A percentile compares a stretch with the other conserved stretches of the same genome.
These are phyloP conservation scores for Hirtodrosophila histrioides DNA, from an alignment of 2,888 invertebrate genomes.

Conservation along the genomic window DNA sequence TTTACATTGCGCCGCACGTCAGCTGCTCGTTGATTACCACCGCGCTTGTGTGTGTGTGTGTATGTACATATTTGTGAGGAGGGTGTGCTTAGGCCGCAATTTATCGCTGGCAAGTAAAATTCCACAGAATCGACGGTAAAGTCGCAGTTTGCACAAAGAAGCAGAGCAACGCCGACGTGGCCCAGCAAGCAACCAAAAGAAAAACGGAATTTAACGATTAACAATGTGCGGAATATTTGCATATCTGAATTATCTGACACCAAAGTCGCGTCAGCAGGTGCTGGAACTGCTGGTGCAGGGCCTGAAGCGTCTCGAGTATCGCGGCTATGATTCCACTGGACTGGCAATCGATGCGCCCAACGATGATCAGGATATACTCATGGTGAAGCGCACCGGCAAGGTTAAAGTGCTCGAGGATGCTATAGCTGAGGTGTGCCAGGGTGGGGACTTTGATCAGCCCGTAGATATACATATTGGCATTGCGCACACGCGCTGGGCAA, in stretches of 20 bases:
- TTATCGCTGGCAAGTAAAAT: slow-evolving; percentile 42
- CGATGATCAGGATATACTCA: slow-evolving; percentile 90
- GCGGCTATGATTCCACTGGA: slow-evolving; percentile 99
- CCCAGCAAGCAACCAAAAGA: slow-evolving; percentile 5
- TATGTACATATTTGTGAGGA: no score
- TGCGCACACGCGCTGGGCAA: slow-evolving; percentile 99
- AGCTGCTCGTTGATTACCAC: slow-evolving; percentile 28
- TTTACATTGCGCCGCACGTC: slow-evolving; percentile 58
- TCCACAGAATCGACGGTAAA: slow-evolving; percentile 28
- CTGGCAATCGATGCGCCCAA: slow-evolving; percentile 91
- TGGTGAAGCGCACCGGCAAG: slow-evolving; percentile 94
- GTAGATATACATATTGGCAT: slow-evolving; percentile 97
- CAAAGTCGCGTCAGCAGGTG: slow-evolving; percentile 96
- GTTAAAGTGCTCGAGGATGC: slow-evolving; percentile 95
- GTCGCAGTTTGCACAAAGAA: slow-evolving; percentile 35
- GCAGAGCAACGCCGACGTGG: slow-evolving; percentile 50
- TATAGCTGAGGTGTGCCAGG: slow-evolving; percentile 88
- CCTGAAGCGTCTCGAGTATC: slow-evolving; percentile 97
- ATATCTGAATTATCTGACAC: slow-evolving; percentile 98
- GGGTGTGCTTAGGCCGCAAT: slow-evolving; percentile 28
- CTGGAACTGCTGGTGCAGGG: slow-evolving; percentile 96
- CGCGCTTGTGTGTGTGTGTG: slow-evolving; percentile 10
- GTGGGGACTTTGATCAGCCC: slow-evolving; percentile 87
- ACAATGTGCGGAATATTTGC: slow-evolving; percentile 97
- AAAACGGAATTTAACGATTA: neutral